Base-by-base conservation (phyloP, 2,113 vertebrate genomes). In the Loxodonta africana region DNA sequence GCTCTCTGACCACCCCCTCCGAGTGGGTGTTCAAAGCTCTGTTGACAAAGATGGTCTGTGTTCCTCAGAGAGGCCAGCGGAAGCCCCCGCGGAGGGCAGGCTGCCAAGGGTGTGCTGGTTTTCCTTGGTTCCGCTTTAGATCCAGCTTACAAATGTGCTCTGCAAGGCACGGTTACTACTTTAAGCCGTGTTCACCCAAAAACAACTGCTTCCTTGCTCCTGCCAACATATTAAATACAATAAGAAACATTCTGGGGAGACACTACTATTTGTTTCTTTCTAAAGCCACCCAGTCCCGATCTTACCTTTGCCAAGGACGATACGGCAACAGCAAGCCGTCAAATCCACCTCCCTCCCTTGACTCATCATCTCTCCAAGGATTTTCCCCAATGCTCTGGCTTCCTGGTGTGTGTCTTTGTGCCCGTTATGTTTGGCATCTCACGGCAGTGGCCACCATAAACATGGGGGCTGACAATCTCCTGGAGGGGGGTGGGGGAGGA, bases 281-380 rank as follows among this genome's bases (percentile, higher is more conserved):
- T 86, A 90, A 92, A 90, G 48, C 88, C 95, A 90, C 57, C 33
- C 76, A 5, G 17, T 41, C 60, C 77, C 8, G 63, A 81, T 60
- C 65, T 92, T 37, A 96, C 88, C 92, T 94, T 65, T 8, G 77
- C 76, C 44, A n/a, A 94, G 90, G 81, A 73, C 93, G 71, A 62
- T 63, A 44, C 4, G 44, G 33, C 51, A 28, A 46, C 63, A n/a
- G 28, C 17, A 15, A 46, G 30, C 88, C 44, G 46, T 82, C 88
- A 76, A 12, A 23, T 78, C 46, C 4, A 3, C 30, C 57, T 87
- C 71, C 53, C 53, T n/a, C 63, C 11, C 82, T 48, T 4, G 20
- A 17, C n/a, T 51, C 21, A 1, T 51, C 21, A 1, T 53, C 51
- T 37, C 80, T 26, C 71, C 0, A 1, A 51, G 41, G 14, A n/a